Evolutionary conservation across 2,888 invertebrate genomes (phyloP), one percentile per base, ranked within the genome.

Genomic region (Chesias legatella): DNA sequence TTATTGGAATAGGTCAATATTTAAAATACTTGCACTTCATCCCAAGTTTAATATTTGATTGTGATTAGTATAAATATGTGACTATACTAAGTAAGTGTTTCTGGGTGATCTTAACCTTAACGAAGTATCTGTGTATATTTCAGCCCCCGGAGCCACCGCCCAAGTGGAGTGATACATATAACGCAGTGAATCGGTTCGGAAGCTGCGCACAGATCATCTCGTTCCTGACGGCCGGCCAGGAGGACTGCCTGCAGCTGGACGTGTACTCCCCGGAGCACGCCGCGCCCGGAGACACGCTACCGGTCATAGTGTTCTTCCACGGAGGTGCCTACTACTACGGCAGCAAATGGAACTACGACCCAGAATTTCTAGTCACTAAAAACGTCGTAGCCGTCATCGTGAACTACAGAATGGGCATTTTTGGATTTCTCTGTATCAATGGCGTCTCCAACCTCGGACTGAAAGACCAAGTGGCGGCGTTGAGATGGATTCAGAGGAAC

Each of bases 301-400:
- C 88, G 0, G 85, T 88, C 1, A 59, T 88, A 10, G 72, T 85
- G 1, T 86, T 73, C 62, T 55, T 86, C 11, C 88, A 86, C 43
- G 86, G 86, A 0, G 88, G 86, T 22, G 83, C 71, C 0, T 88
- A 81, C 43, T 86, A 78, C 52, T 79, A 79, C 52, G 88, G 88
- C 23, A 73, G 71, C 39, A 83, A 84, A 51, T 73, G 74, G 51
- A 67, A 84, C 7, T 86, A 85, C 40, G 78, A 85, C 33, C 81
- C 85, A 5, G 73, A 82, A 50, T 83, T 75, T 56, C 68, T 88
- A 42, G 81, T 86, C 60, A 57, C 59, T 3, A 82, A 80, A 30
- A 73, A 76, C 41, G 63, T 74, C 0, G 55, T 85, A 22, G 75
- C 71, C 0, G 81, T 84, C 1, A 70, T 71, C 6, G 59, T 79